Percentiles rank a stretch among this genome's conserved stretches.
These are phyloP conservation scores for Musca domestica DNA, from an alignment of 1,140 invertebrate species.

Conservation along the genomic window DNA sequence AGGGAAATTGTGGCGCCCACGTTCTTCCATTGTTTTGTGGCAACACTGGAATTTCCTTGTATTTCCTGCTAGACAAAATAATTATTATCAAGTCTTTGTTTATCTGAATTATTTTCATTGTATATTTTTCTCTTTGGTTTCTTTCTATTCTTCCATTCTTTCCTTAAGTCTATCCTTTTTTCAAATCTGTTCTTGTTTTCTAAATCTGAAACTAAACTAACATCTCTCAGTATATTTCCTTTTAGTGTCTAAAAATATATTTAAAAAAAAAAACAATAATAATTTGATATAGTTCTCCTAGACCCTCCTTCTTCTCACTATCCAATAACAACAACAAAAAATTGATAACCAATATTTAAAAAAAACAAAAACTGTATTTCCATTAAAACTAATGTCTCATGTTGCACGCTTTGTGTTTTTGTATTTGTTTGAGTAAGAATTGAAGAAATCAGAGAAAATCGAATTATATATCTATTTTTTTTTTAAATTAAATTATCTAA, in stretches of 20 bases:
- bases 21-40: too few relatives aligned
- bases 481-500: not conserved
- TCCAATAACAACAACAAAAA: too few relatives aligned
- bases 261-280: not conserved
- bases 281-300: too few relatives aligned
- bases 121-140: not conserved
- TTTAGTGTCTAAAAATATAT: conserved; percentile 12
- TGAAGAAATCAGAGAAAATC: conserved; percentile 6
- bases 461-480: too few relatives aligned
- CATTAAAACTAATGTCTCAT: conserved; percentile 25
- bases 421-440: conserved; percentile 24
- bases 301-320: too few relatives aligned
- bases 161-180: not conserved
- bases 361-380: not conserved
- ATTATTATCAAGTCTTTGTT: not conserved
- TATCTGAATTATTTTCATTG: not conserved
- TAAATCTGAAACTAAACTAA: not conserved
- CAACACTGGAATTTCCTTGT: too few relatives aligned
- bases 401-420: conserved; percentile 31
- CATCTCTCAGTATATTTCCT: not conserved
- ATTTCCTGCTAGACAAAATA: too few relatives aligned
- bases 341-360: too few relatives aligned
- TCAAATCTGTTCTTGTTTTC: not conserved
- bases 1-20: too few relatives aligned
- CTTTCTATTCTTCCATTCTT: not conserved